Evolutionary conservation across 2,797 vertebrate genomes (phyloP), one percentile per base, ranked within the genome.

Genomic region (Sparidentex hasta): DNA sequence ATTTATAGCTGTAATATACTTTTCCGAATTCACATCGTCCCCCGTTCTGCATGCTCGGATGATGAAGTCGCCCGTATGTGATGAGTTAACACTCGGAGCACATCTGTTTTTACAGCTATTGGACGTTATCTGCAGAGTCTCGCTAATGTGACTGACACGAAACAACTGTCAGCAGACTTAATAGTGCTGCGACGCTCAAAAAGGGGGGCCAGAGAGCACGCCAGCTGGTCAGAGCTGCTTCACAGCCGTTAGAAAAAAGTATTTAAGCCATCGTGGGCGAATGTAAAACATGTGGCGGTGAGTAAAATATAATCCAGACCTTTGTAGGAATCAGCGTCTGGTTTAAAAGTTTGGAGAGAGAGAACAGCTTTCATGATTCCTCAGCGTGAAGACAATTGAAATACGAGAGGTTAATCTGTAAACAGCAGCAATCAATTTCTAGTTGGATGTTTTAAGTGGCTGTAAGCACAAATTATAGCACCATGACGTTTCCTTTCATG

Each of bases 51-150:
- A 58, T n/a, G 43, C 46, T 62, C 57, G 0, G 41, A 72, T 47
- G 56, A 74, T 64, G 66, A 86, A 71, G 23, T 70, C 65, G 51
- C 3, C 76, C 76, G 54, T 55, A 38, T 70, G 74, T 79, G 76
- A 77, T 47, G 65, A 63, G 51, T 44, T 85, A 69, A 71, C 56
- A 74, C 69, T 87, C 21, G 2, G 65, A 62, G 67, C 71, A 75
- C 78, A 83, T 90, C 80, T 85, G 81, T 81, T 86, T 85, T 85
- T 83, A 61, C 81, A 85, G 76, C 75, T 47, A 81, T 43, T 68
- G 46, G 52, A 82, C 56, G 71, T 79, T 81, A 77, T 84, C 55
- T 77, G 66, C 79, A 80, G 74, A 72, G 66, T 79, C 23, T 68
- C 14, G 51, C 54, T 58, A 63, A 80, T 83, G 80, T 82, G 81